Base-by-base conservation (phyloP, 2,113 vertebrate species). In the Mohoua ochrocephala region DNA sequence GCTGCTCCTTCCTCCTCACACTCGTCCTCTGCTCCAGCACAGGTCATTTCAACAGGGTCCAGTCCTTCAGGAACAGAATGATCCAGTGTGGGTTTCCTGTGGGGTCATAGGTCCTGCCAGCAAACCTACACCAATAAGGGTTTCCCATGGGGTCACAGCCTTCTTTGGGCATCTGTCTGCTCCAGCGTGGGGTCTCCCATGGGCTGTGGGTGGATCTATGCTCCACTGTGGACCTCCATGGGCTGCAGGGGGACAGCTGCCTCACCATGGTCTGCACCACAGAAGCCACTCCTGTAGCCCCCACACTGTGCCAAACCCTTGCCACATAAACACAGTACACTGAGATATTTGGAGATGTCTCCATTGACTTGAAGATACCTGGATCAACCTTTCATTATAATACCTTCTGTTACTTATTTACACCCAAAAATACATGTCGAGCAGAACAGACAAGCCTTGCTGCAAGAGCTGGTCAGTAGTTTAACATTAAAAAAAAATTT, bases 141-240 rank as follows among this genome's bases (percentile, higher is more conserved):
- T 14, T 61, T 76, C 47, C 70, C 41, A 42, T 15, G 21, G 30
- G 41, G 12, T 35, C 56, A 23, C 63, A 63, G 13, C 8, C 18
- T 42, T 16, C 31, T 69, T 49, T 31, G 26, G 26, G 18, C 41
- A 42, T 69, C 26, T 8, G 4, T 26, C 10, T 69, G 30, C 49
- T 77, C 30, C 49, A 37, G 26, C 0, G 0, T 42, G 15, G 30
- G 9, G 14, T 41, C 20, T 39, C 35, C n/a, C 21, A 8, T 9
- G 31, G 70, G 21, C 21, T 61, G 21, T 27, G 19, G 12, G 10
- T 69, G 54, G 37, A 53, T 52, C 30, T 59, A 23, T 81, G 52
- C 15, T 57, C 33, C 37, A 9, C 7, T 18, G 15, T 28, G 27
- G 44, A 9, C 28, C 31, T 42, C 31, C 28, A 12, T 1, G n/a